A percentile compares a stretch with the other conserved stretches of the same genome.
Evolutionary conservation across 2,113 vertebrate genomes (phyloP).

Genomic region (Balaenoptera acutorostrata): DNA sequence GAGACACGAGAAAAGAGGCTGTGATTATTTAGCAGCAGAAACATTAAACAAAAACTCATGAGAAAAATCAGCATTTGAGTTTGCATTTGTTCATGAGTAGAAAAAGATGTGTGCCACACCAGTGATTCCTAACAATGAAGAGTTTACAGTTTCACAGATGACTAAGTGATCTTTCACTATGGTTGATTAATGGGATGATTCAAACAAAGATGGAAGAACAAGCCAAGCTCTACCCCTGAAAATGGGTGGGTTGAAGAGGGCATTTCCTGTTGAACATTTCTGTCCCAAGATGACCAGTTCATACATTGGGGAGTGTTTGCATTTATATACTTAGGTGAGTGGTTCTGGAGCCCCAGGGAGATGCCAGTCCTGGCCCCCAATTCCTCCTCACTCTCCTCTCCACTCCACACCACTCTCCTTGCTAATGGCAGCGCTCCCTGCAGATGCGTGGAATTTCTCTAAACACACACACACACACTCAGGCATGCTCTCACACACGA

Average conservation of each 20-base stretch:
- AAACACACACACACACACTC: neutral
- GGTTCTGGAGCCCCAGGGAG: neutral
- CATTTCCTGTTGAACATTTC: constrained; percentile 30
- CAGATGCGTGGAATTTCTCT: neutral
- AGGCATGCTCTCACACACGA: neutral
- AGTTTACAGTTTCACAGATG: neutral
- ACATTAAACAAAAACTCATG: neutral
- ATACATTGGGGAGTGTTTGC: neutral
- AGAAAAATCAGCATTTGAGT: constrained; percentile 15
- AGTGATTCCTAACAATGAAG: constrained; percentile 53
- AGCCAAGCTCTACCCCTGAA: neutral
- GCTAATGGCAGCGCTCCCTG: neutral
- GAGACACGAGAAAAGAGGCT: neutral
- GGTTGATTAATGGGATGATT: constrained; percentile 51
- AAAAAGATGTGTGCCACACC: neutral
- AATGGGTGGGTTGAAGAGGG: neutral
- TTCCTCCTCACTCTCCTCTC: neutral
- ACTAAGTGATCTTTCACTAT: neutral
- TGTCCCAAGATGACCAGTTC: neutral
- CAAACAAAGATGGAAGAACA: constrained; percentile 38
- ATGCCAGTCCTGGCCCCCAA: neutral
- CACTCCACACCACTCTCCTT: neutral
- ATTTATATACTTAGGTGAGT: neutral
- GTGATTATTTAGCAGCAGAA: neutral
- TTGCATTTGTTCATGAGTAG: neutral